Percentiles rank a stretch among this genome's conserved stretches.
phyloP scores from a whole-genome alignment of 2,888 invertebrate species.

The Eupeodes luniger region DNA sequence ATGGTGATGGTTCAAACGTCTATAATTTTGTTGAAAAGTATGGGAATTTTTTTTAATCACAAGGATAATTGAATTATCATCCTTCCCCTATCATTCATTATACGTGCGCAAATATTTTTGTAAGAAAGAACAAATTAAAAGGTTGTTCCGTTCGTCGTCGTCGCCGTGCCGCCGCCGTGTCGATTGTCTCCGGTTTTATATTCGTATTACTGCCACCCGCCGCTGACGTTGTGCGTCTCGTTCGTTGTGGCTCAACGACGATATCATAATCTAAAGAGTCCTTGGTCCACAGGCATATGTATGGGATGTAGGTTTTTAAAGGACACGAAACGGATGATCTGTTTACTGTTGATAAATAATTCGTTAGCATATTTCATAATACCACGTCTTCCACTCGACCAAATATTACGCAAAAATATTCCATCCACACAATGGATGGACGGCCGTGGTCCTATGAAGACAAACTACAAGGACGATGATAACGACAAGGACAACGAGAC shows the following conservation, averaged over 20 bases:
- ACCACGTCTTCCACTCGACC: slow-evolving; percentile 67
- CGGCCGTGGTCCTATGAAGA: not conserved
- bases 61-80: slow-evolving; percentile 75
- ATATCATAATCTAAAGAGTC: slow-evolving; percentile 32
- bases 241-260: slow-evolving; percentile 5
- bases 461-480: not conserved
- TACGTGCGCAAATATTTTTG: slow-evolving; percentile 72
- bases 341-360: slow-evolving; percentile 75
- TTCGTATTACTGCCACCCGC: no score
- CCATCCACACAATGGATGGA: slow-evolving; percentile 52
- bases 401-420: slow-evolving; percentile 70
- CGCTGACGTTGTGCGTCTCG: no score
- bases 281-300: slow-evolving; percentile 57
- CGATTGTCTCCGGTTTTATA: not conserved
- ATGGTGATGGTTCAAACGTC: not conserved
- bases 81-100: slow-evolving; percentile 52
- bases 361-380: slow-evolving; percentile 70
- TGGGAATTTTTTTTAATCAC: slow-evolving; percentile 32
- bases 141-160: slow-evolving; percentile 24
- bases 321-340: slow-evolving; percentile 67
- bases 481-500: not conserved
- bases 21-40: slow-evolving; percentile 4
- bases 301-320: slow-evolving; percentile 29
- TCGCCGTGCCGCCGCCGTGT: not conserved
- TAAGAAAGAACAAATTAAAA: slow-evolving; percentile 71